Conservation (phyloP, 2,113 vertebrate genomes). For the Lathamus discolor region DNA sequence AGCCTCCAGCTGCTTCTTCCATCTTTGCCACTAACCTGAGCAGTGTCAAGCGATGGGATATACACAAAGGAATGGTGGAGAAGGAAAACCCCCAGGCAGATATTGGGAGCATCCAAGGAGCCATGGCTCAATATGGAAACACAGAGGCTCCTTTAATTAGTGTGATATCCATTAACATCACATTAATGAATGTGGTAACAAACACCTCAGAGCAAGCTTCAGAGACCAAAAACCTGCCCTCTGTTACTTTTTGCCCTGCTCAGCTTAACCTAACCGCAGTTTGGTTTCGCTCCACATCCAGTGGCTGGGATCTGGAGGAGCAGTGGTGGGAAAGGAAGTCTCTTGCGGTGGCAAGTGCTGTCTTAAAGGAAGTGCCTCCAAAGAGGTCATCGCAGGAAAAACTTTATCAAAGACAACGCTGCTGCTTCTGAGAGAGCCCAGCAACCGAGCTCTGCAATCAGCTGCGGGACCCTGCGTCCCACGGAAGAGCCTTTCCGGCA, state of each 20-base stretch:
- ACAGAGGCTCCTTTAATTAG: not conserved
- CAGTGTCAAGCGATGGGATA: not conserved
- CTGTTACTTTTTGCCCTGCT: not conserved
- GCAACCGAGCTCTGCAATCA: not conserved
- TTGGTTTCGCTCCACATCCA: not conserved
- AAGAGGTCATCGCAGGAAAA: not conserved
- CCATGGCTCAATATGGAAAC: rapidly evolving
- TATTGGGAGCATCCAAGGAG: not conserved
- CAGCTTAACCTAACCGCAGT: not conserved
- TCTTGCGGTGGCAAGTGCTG: not conserved
- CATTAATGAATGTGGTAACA: rapidly evolving
- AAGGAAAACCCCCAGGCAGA: not conserved
- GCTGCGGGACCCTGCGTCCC: not conserved
- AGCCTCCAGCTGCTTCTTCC: not conserved
- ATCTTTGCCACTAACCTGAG: not conserved
- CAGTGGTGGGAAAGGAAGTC: not conserved
- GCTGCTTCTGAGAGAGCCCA: not conserved
- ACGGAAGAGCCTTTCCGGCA: not conserved
- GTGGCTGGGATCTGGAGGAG: not conserved
- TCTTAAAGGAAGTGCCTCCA: not conserved
- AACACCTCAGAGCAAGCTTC: not conserved
- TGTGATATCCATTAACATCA: not conserved
- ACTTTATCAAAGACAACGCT: not conserved
- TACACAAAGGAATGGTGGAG: too few relatives aligned
- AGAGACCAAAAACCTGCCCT: not conserved